Evolutionary conservation across 1,140 invertebrate species (phyloP).

Genomic region (Drosophila ercepeae): DNA sequence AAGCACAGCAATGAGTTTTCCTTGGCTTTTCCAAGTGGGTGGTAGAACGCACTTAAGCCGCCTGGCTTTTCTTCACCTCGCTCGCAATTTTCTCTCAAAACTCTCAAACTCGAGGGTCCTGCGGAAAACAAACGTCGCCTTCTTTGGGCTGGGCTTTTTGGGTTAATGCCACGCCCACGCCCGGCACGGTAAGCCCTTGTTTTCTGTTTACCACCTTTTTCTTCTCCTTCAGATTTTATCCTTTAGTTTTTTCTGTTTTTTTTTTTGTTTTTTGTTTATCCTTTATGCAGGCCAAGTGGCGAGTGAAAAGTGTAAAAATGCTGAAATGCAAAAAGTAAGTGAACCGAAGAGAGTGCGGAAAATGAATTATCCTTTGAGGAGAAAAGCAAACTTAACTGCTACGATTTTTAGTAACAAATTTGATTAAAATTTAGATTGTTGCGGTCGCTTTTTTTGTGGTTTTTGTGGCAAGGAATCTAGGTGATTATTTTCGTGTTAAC

Average conservation of each 20-base stretch:
- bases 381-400: background rate
- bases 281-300: conserved; percentile 39
- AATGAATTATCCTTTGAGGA: conserved; percentile 12
- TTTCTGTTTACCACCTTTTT: conserved; percentile 39
- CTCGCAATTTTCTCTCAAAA: conserved; percentile 28
- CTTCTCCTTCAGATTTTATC: background rate
- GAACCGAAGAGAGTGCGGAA: conserved; percentile 9
- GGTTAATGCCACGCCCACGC: conserved; percentile 59
- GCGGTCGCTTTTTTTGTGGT: background rate
- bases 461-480: too few relatives aligned
- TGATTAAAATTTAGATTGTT: background rate
- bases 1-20: conserved; percentile 40
- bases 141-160: conserved; percentile 49
- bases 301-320: conserved; percentile 34
- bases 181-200: conserved; percentile 38
- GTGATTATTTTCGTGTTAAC: background rate
- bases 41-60: conserved; percentile 31
- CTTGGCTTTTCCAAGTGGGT: conserved; percentile 2
- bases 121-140: conserved; percentile 50
- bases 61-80: conserved; percentile 37
- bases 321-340: conserved; percentile 41
- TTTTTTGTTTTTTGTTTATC: background rate
- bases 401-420: background rate
- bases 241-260: conserved; percentile 49
- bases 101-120: conserved; percentile 28